phyloP scores from a whole-genome alignment of 1,140 invertebrate genomes.

The Mya arenaria region DNA sequence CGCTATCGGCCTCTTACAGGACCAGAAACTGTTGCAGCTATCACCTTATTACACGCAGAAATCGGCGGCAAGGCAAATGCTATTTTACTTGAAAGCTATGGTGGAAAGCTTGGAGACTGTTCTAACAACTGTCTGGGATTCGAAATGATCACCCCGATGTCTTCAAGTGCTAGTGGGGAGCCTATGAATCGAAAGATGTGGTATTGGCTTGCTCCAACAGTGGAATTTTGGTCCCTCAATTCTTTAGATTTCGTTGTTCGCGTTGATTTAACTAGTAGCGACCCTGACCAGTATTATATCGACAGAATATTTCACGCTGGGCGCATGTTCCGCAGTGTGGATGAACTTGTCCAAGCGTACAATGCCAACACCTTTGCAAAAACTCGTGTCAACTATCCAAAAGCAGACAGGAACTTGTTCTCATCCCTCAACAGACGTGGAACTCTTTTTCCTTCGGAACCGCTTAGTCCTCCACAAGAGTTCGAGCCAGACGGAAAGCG shows the following conservation, averaged over 20 bases:
- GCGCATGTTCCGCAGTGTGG: conserved; percentile 43
- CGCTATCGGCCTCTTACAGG: conserved; percentile 22
- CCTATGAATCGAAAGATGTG: conserved; percentile 56
- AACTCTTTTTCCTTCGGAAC: conserved; percentile 45
- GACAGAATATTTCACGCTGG: conserved; percentile 60
- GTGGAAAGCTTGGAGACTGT: conserved; percentile 53
- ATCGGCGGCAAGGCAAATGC: conserved; percentile 40
- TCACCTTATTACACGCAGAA: conserved; percentile 29
- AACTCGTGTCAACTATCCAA: conserved; percentile 33
- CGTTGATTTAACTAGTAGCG: conserved; percentile 49
- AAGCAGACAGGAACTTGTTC: conserved; percentile 27
- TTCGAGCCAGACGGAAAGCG: conserved; percentile 87
- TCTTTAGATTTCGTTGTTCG: conserved; percentile 65
- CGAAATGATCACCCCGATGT: conserved; percentile 55
- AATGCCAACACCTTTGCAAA: conserved; percentile 16
- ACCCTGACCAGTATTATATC: conserved; percentile 52
- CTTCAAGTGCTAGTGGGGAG: conserved; percentile 35
- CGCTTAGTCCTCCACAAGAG: conserved; percentile 32
- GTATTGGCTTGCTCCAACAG: conserved; percentile 56
- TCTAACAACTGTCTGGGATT: conserved; percentile 52
- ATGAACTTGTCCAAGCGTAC: conserved; percentile 36
- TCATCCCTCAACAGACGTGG: conserved; percentile 35
- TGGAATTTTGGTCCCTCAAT: conserved; percentile 56
- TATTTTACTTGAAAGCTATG: conserved; percentile 39
- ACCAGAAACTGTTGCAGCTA: conserved; percentile 40